A percentile compares a stretch with the other conserved stretches of the same genome.
phyloP scores from a whole-genome alignment of 2,113 vertebrate species.

The Promerops cafer region DNA sequence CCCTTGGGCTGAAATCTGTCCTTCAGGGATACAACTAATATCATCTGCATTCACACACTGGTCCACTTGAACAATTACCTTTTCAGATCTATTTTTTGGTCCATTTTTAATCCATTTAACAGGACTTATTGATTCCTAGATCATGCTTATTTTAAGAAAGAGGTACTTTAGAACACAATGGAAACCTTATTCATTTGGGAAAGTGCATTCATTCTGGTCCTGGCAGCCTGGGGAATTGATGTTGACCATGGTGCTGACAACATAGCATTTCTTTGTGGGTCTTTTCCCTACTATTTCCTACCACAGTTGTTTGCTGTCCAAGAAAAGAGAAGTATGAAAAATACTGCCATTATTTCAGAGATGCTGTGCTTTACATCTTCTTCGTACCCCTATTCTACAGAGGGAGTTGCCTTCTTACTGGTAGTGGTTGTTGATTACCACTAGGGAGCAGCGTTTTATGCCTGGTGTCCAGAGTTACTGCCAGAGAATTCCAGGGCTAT shows the following conservation, averaged over 20 bases:
- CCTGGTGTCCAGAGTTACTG: background rate
- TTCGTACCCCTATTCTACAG: background rate
- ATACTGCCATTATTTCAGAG: background rate
- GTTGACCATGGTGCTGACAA: background rate
- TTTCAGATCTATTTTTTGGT: conserved; percentile 14
- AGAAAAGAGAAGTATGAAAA: background rate
- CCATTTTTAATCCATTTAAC: conserved; percentile 53
- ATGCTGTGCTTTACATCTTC: fast-evolving
- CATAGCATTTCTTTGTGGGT: background rate
- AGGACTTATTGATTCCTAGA: conserved; percentile 18
- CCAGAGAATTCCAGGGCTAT: background rate
- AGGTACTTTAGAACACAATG: conserved; percentile 4
- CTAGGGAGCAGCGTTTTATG: conserved; percentile 2
- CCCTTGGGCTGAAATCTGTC: background rate
- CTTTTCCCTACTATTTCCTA: background rate
- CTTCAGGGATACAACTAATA: background rate
- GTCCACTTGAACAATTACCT: background rate
- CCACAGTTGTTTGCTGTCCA: background rate
- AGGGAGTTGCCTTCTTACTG: background rate
- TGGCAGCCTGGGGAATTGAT: background rate
- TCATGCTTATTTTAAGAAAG: conserved; percentile 2
- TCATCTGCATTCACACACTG: background rate
- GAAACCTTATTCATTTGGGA: conserved; percentile 26
- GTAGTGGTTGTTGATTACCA: background rate
- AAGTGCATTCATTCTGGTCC: background rate